Percentiles rank a stretch among this genome's conserved stretches.
Evolutionary conservation across 2,113 vertebrate species (phyloP).

Genomic region (Clarias macrocephalus): DNA sequence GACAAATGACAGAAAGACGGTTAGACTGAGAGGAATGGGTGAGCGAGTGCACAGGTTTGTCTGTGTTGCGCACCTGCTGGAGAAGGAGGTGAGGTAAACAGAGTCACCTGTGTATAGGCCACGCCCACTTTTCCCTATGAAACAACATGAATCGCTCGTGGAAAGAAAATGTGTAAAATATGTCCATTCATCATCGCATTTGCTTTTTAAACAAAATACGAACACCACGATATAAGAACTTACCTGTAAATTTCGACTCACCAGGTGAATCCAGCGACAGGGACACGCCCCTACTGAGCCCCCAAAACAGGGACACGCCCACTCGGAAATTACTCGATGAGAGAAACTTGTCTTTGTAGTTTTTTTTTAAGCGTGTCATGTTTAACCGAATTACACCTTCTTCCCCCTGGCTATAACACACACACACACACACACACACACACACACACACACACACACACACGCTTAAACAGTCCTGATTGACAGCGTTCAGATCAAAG

Average conservation of each 20-base stretch:
- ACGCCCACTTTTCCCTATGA: too few species aligned
- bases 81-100: background rate
- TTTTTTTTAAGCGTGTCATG: constrained; percentile 1
- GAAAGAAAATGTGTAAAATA: background rate
- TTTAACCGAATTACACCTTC: constrained; percentile 20
- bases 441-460: background rate
- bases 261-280: background rate
- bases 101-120: background rate
- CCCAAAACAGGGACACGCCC: background rate
- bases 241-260: background rate
- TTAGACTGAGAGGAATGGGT: background rate
- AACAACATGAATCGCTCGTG: background rate
- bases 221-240: background rate
- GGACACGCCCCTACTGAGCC: background rate
- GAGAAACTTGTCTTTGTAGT: background rate
- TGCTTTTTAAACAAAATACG: background rate
- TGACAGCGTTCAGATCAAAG: constrained; percentile 7
- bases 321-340: background rate
- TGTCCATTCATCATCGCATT: background rate
- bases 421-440: background rate
- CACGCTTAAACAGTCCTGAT: background rate
- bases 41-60: background rate
- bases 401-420: constrained; percentile 20
- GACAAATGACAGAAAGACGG: background rate
- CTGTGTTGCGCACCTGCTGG: background rate